phyloP scores from a whole-genome alignment of 1,140 invertebrate species.

The Frieseomelitta varia region DNA sequence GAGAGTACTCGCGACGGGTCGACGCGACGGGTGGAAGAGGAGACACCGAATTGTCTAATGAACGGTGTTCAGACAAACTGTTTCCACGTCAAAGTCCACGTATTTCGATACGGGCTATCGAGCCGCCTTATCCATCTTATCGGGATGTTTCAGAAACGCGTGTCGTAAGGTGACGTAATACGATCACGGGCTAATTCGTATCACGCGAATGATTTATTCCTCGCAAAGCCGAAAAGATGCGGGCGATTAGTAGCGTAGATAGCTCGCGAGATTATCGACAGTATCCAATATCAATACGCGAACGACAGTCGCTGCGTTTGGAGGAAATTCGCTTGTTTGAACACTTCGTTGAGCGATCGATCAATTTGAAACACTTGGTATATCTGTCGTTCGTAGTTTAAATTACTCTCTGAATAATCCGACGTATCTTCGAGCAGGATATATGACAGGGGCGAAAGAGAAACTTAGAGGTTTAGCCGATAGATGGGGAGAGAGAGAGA shows the following conservation, averaged over 20 bases:
- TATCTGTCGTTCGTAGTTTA: slow-evolving; percentile 57
- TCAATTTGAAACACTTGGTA: slow-evolving; percentile 32
- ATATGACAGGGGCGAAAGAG: not conserved
- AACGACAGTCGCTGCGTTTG: not conserved
- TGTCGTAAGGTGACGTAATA: no score
- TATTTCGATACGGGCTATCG: no score
- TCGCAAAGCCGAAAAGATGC: not conserved
- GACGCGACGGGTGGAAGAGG: no score
- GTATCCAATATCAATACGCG: slow-evolving; percentile 24
- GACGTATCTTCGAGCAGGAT: slow-evolving; percentile 25
- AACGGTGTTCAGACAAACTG: no score
- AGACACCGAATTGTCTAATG: no score
- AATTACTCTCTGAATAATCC: slow-evolving; percentile 64
- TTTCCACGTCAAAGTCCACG: no score
- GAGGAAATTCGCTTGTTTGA: slow-evolving; percentile 9
- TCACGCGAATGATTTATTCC: not conserved
- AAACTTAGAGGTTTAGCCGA: no score
- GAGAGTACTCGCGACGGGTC: not conserved
- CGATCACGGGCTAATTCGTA: no score
- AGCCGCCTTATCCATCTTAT: no score
- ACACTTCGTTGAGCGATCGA: slow-evolving; percentile 22
- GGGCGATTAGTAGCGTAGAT: not conserved
- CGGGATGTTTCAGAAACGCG: no score
- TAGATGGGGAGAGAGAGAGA: not conserved
- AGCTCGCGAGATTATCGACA: not conserved